Percentiles rank a stretch among this genome's conserved stretches.
These are phyloP conservation scores for Drosophila fuyamai DNA, from an alignment of 1,140 invertebrate genomes.

Conservation along the genomic window DNA sequence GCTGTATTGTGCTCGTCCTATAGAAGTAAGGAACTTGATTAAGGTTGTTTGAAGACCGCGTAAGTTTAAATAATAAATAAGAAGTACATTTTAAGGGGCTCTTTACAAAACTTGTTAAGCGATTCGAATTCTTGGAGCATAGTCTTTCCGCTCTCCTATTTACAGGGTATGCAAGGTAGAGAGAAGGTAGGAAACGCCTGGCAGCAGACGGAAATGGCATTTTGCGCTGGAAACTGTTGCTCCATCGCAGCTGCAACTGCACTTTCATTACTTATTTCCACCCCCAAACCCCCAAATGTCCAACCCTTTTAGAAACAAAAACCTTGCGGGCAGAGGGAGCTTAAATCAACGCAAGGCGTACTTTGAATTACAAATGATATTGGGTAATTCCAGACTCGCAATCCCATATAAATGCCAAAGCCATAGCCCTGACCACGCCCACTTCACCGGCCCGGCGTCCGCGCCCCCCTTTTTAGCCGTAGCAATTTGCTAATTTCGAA, in stretches of 20 bases:
- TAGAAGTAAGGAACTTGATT: too few species aligned
- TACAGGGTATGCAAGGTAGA: constrained; percentile 11
- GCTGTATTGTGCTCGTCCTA: too few species aligned
- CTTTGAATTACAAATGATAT: constrained; percentile 78
- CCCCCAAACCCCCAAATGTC: background rate
- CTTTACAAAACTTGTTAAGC: too few species aligned
- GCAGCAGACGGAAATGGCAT: constrained; percentile 66
- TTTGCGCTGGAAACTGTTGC: constrained; percentile 68
- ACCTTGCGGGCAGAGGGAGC: constrained; percentile 9
- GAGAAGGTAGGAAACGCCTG: constrained; percentile 26
- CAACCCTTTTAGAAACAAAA: background rate
- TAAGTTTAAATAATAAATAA: too few species aligned
- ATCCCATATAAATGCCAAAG: constrained; percentile 42
- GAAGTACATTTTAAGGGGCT: too few species aligned
- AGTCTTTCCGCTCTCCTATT: background rate
- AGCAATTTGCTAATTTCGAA: constrained; percentile 78
- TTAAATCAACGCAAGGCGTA: constrained; percentile 68
- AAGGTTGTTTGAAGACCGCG: too few species aligned
- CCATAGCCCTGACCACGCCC: constrained; percentile 39
- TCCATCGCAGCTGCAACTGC: constrained; percentile 4
- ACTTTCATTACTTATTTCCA: background rate
- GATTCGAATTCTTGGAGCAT: too few species aligned
- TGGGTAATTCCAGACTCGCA: constrained; percentile 36
- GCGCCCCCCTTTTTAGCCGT: constrained; percentile 5
- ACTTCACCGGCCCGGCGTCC: background rate